phyloP scores from a whole-genome alignment of 2,113 vertebrate genomes.

The Eurypyga helias region DNA sequence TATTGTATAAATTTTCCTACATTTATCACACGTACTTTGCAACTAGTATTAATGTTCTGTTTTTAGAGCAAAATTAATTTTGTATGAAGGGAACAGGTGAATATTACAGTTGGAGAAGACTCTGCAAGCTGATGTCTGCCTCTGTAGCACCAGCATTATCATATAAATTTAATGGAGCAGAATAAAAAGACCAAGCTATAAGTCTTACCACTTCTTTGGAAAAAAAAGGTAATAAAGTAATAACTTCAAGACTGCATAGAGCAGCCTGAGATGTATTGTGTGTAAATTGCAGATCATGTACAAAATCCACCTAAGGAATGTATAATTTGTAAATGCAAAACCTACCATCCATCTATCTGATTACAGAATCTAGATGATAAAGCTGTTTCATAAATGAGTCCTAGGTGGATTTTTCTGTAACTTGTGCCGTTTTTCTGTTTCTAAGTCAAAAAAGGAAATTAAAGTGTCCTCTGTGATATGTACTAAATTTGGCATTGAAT shows the following conservation, averaged over 20 bases:
- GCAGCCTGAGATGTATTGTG: neutral
- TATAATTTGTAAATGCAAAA: slow-evolving; percentile 24
- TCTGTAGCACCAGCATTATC: neutral
- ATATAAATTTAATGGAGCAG: neutral
- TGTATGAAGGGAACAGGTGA: neutral
- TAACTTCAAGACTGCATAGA: neutral
- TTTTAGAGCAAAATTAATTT: neutral
- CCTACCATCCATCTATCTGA: neutral
- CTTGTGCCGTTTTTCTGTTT: neutral
- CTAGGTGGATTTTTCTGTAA: neutral
- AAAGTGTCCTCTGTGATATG: neutral
- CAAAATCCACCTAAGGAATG: neutral
- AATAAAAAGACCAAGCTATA: neutral
- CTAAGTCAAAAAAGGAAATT: neutral
- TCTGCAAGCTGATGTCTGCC: neutral
- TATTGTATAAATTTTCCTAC: neutral
- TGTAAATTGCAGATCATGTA: neutral
- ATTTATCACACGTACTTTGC: neutral
- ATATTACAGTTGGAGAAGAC: neutral
- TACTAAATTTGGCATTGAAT: neutral
- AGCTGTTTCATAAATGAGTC: neutral
- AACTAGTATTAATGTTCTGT: neutral
- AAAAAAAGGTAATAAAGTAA: neutral
- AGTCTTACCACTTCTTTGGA: neutral
- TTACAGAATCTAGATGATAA: neutral